A percentile compares a stretch with the other conserved stretches of the same genome.
phyloP scores from a whole-genome alignment of 2,113 vertebrate species.

The Myrmecophaga tridactyla region DNA sequence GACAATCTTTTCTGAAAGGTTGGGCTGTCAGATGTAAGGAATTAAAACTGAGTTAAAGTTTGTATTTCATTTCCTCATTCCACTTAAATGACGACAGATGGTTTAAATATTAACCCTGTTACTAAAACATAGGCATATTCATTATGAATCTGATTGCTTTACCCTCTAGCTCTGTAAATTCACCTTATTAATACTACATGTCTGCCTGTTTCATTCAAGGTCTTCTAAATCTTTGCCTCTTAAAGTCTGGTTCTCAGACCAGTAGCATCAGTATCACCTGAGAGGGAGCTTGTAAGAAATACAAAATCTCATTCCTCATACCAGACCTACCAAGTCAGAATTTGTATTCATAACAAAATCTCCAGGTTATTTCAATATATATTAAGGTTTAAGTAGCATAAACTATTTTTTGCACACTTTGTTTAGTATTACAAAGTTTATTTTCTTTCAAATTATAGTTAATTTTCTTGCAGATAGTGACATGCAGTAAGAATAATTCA shows the following conservation, averaged over 20 bases:
- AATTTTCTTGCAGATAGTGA: constrained; percentile 11
- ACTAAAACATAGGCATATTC: constrained; percentile 46
- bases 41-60: constrained; percentile 70
- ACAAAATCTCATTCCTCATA: not conserved
- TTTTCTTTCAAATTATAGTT: constrained; percentile 37
- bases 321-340: not conserved
- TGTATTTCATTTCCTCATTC: constrained; percentile 66
- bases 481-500: constrained; percentile 26
- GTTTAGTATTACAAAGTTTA: not conserved
- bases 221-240: not conserved
- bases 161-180: constrained; percentile 11
- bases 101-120: constrained; percentile 63
- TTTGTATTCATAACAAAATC: constrained; percentile 10
- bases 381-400: not conserved
- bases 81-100: constrained; percentile 57
- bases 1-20: constrained; percentile 61
- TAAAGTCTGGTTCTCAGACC: not conserved
- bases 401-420: not conserved
- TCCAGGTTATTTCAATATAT: not conserved
- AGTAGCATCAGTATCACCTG: not conserved
- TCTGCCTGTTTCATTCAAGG: constrained; percentile 11
- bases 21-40: constrained; percentile 55
- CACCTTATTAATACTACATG: constrained; percentile 42
- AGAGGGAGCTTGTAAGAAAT: not conserved
- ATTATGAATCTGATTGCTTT: constrained; percentile 53